Conservation (phyloP, 2,113 vertebrate species). For the Macaca mulatta region DNA sequence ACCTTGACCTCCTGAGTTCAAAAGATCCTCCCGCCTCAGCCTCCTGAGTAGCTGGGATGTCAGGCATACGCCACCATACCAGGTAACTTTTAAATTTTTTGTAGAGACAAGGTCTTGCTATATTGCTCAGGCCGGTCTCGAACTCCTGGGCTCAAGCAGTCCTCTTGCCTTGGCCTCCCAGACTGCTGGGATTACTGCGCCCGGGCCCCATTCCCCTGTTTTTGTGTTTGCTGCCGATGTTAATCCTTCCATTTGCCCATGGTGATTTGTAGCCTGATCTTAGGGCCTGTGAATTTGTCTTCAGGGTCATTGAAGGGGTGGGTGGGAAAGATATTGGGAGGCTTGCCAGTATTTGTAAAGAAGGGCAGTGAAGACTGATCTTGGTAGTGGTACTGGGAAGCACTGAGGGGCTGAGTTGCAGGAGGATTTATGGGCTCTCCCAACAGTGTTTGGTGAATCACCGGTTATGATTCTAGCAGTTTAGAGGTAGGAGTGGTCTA, state of each 20-base stretch:
- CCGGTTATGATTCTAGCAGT: not conserved
- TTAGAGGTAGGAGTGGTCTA: not conserved
- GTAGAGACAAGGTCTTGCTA: no score
- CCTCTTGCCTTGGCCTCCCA: no score
- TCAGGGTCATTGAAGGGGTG: not conserved
- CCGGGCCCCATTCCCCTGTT: not conserved
- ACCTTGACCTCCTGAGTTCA: no score
- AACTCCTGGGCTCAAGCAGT: no score
- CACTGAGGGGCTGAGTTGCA: not conserved
- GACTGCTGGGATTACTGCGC: no score
- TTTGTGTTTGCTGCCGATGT: not conserved
- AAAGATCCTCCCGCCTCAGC: no score
- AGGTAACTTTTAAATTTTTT: no score
- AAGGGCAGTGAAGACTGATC: not conserved
- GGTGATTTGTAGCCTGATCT: not conserved
- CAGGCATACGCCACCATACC: no score
- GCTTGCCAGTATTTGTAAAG: not conserved
- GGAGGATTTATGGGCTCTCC: not conserved
- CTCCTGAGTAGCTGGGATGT: no score
- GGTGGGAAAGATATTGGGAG: not conserved
- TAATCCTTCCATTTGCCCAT: not conserved
- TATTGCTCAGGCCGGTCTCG: no score
- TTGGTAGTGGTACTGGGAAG: not conserved
- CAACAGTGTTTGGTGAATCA: not conserved
- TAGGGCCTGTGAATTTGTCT: not conserved